Conservation (phyloP, 2,888 invertebrate genomes). For the Muscina levida region DNA sequence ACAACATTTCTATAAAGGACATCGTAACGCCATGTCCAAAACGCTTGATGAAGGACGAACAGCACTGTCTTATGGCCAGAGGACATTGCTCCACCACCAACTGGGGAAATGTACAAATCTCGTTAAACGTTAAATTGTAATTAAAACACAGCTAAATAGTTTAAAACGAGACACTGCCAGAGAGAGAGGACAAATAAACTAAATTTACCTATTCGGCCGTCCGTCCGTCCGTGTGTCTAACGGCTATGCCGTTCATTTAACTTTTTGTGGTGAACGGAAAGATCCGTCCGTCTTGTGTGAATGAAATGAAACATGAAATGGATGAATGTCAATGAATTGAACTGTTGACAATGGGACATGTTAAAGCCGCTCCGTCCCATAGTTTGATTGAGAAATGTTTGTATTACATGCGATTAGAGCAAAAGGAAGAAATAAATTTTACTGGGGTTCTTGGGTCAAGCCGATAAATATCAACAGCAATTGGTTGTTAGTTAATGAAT, state of each 20-base stretch:
- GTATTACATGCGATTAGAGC: constrained; percentile 57
- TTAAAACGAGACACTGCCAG: constrained; percentile 38
- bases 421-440: constrained; percentile 58
- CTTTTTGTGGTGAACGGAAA: constrained; percentile 39
- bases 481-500: constrained; percentile 23
- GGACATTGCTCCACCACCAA: constrained; percentile 22
- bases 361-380: neutral
- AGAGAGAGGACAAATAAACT: constrained; percentile 55
- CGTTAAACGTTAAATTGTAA: constrained; percentile 52
- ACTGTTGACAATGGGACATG: constrained; percentile 31
- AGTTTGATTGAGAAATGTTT: constrained; percentile 51
- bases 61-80: neutral
- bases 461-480: constrained; percentile 1
- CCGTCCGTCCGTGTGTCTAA: too few relatives aligned
- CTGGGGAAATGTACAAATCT: constrained; percentile 39
- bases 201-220: constrained; percentile 34
- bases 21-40: constrained; percentile 3
- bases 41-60: constrained; percentile 2
- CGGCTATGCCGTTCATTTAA: constrained; percentile 7
- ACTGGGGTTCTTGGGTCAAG: neutral
- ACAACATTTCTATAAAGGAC: constrained; percentile 17
- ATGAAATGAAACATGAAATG: neutral
- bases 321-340: constrained; percentile 52
- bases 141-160: constrained; percentile 56
- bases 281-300: constrained; percentile 20